Base-by-base conservation (phyloP, 92 coral and sea anemone species). In the Virgularia gustaviana region DNA sequence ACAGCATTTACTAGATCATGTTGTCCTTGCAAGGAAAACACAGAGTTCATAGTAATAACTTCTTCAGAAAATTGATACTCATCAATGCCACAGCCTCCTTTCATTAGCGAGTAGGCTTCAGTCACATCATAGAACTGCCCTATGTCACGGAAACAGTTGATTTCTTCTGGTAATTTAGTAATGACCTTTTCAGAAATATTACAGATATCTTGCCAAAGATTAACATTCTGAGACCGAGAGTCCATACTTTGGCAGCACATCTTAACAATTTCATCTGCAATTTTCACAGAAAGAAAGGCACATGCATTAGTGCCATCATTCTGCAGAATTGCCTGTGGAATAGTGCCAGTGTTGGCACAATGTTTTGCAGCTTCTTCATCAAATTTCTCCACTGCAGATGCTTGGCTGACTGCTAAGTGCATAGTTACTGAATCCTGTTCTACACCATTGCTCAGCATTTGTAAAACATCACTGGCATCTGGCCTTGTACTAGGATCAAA, bases 321-420 rank as follows among this genome's bases (percentile, higher is more conserved):
- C 25, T 42, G 23, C 64, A 24, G 19, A 16, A 43, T 20, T 13
- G 13, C 51, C 13, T 13, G n/a, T 43, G 51, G 19, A 43, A 43
- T 20, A 13, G 51, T 16, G 51, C 19, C 19, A 22, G 19, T 43
- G 2, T 1, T 4, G 51, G 51, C 51, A 43, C 13, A 16, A 43
- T 13, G 19, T 43, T 43, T 43, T 36, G 70, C 84, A 59, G 41
- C 25, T 64, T 58, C 54, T 29, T 80, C 73, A 55, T 59, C 64
- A 65, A 45, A 65, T 32, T 63, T 62, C 53, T 65, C 57, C 36
- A 61, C 72, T 36, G 81, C 72, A 35, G 85, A 73, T 23, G 41
- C 66, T 56, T 67, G 58, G 56, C 77, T 77, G 20, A 66, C 82
- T 52, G 52, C 56, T 76, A 77, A 58, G 56, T 65, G 81, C 64